Base-by-base conservation (phyloP, 2,113 vertebrate genomes). In the Pheucticus melanocephalus region DNA sequence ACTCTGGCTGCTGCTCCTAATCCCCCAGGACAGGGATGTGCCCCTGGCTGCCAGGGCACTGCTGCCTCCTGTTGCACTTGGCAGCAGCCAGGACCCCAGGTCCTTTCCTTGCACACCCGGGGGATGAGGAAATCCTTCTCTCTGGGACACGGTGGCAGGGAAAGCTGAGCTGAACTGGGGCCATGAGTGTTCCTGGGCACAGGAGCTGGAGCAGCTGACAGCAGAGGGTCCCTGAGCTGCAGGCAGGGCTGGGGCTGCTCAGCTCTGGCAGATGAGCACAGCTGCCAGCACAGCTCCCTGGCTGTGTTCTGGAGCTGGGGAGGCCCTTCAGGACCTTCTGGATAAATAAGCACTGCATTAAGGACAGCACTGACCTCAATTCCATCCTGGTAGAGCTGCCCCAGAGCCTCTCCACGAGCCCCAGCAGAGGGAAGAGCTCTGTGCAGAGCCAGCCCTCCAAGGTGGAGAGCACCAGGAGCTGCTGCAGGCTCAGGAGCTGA, bases 151-250 rank as follows among this genome's bases (percentile, higher is more conserved):
- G 4, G 24, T 0, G 4, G 0, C 5, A 12, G n/a, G 54, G 61
- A 10, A 24, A 30, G 59, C 65, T 6, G 79, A 21, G 39, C 15
- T 7, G 6, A 61, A 0, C 4, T 2, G 23, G 10, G 75, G 47
- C 40, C 40, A 1, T 0, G 12, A 0, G 35, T 0, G 2, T 2
- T 6, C 24, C 44, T 0, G 27, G 17, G 59, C 76, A 11, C 50
- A 24, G 33, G 12, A 2, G 31, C 21, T 2, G 4, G 45, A 44
- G 8, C 0, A 28, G 69, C n/a, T 73, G 70, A 2, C 0, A 4
- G 17, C 15, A 8, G 35, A 50, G 60, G 11, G 4, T 24, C 68
- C 25, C 40, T 3, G 0, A 1, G 0, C 1, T 11, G 53, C 44
- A 40, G 12, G 25, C 10, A 2, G 6, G 17, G 31, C 6, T 4